phyloP scores from a whole-genome alignment of 2,113 vertebrate species.

The Triplophysa rosa region DNA sequence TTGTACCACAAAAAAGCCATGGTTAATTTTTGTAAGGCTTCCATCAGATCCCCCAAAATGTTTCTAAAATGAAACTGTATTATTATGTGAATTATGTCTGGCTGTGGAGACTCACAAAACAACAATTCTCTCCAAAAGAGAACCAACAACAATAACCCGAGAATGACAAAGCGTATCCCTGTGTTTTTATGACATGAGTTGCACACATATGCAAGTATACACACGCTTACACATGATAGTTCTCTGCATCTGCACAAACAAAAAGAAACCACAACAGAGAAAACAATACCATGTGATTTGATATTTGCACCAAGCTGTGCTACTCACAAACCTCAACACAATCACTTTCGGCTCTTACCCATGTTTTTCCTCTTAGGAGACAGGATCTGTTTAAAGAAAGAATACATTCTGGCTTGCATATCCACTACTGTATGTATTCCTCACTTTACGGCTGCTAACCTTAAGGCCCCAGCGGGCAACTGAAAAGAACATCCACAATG shows the following conservation, averaged over 20 bases:
- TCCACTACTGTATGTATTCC: background rate
- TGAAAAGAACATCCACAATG: background rate
- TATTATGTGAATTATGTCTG: background rate
- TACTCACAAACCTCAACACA: background rate
- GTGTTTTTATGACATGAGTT: background rate
- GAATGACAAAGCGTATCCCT: background rate
- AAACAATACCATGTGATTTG: background rate
- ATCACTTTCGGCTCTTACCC: conserved; percentile 27
- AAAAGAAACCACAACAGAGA: background rate
- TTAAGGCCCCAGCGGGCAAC: background rate
- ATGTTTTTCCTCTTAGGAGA: conserved; percentile 26
- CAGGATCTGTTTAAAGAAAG: conserved; percentile 28
- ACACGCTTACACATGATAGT: background rate
- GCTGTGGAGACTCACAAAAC: background rate
- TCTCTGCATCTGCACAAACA: background rate
- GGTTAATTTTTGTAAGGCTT: too few species aligned
- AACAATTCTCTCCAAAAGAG: background rate
- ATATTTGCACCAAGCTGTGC: background rate
- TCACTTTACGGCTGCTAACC: background rate
- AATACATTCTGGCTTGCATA: conserved; percentile 20
- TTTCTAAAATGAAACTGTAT: background rate
- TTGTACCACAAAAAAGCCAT: too few species aligned
- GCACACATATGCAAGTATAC: background rate
- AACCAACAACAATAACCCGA: background rate
- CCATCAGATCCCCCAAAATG: background rate